Evolutionary conservation across 1,140 invertebrate species (phyloP).

Genomic region (Cephus cinctus): DNA sequence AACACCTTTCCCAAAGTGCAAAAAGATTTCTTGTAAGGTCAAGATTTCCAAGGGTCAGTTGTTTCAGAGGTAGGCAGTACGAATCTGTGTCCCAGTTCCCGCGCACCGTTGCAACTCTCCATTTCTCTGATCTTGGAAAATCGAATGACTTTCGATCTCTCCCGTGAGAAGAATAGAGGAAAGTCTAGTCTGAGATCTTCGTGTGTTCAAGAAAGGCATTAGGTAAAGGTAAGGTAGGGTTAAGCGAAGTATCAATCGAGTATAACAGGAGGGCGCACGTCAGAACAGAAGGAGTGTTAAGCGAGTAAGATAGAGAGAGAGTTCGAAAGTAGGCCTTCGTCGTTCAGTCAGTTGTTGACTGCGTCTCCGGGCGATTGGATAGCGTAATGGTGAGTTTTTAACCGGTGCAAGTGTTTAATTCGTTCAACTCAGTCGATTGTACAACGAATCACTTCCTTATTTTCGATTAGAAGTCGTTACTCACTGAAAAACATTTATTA

Average conservation of each 20-base stretch:
- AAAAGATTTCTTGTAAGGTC: too few relatives aligned
- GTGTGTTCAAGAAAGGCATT: neutral
- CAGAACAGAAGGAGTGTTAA: conserved; percentile 21
- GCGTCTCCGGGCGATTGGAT: conserved; percentile 46
- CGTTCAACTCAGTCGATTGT: too few relatives aligned
- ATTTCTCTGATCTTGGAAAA: conserved; percentile 42
- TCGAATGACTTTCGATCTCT: neutral
- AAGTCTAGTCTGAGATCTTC: neutral
- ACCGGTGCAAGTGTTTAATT: conserved; percentile 1
- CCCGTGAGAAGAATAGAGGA: neutral
- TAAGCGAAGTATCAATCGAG: conserved; percentile 17
- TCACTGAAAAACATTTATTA: too few relatives aligned
- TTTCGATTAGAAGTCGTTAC: too few relatives aligned
- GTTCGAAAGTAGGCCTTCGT: conserved; percentile 54
- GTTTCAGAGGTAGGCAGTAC: too few relatives aligned
- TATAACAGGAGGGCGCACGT: conserved; percentile 14
- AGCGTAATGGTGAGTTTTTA: conserved; percentile 50
- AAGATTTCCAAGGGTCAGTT: too few relatives aligned
- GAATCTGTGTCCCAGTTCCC: conserved; percentile 19
- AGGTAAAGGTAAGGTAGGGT: conserved; percentile 25
- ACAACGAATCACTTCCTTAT: too few relatives aligned
- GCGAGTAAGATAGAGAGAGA: conserved; percentile 45
- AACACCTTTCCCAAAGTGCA: too few relatives aligned
- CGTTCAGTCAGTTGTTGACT: conserved; percentile 52
- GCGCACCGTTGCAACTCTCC: conserved; percentile 27